Evolutionary conservation across 2,797 vertebrate genomes (phyloP).

Genomic region (Tinamus major): DNA sequence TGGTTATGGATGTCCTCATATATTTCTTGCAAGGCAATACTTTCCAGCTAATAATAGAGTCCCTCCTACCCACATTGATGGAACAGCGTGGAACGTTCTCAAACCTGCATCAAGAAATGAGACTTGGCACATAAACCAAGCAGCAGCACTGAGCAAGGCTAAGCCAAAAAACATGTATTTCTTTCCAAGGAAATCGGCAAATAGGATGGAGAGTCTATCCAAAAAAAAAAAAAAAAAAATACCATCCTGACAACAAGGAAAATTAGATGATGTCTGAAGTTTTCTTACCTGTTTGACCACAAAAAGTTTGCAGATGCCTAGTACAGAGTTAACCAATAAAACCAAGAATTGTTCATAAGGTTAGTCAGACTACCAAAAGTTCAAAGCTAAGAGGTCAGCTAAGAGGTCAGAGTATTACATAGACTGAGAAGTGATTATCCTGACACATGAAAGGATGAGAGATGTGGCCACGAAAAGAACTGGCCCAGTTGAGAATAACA

Average conservation of each 20-base stretch:
- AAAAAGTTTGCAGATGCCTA: background rate
- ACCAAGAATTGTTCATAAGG: background rate
- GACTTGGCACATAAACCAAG: background rate
- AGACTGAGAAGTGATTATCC: background rate
- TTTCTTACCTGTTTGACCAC: background rate
- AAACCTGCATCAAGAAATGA: background rate
- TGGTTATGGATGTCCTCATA: background rate
- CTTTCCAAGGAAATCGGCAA: background rate
- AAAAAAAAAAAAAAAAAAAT: background rate
- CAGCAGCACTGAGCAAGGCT: background rate
- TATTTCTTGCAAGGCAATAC: background rate
- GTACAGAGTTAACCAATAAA: background rate
- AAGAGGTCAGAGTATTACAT: background rate
- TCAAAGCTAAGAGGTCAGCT: too few relatives aligned
- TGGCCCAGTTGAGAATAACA: background rate
- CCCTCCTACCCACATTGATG: background rate
- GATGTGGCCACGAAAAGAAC: background rate
- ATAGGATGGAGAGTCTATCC: background rate
- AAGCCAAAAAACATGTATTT: background rate
- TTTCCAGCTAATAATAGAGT: background rate
- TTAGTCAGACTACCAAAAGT: background rate
- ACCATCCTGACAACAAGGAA: background rate
- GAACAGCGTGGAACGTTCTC: background rate
- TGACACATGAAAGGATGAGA: background rate
- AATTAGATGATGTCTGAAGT: background rate